Evolutionary conservation across 37 sponge, comb jelly and placozoan species (phyloP).

Genomic region (Agelas oroides): DNA sequence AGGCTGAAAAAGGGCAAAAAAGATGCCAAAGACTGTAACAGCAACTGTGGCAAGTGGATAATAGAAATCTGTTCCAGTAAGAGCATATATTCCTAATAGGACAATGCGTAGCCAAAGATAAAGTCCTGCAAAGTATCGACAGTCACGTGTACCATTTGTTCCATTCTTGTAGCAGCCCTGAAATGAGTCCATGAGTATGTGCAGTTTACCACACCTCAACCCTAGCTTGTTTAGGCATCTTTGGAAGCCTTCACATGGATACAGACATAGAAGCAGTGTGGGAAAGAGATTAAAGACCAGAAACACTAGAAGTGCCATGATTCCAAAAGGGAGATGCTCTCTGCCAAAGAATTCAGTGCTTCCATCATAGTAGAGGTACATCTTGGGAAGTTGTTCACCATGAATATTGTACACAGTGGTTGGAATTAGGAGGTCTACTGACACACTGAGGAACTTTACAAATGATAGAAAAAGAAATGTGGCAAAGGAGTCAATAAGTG

Average conservation of each 20-base stretch:
- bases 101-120: conserved; percentile 3
- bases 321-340: conserved; percentile 26
- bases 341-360: conserved; percentile 9
- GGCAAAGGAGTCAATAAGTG: conserved; percentile 42
- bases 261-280: background rate
- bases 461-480: conserved; percentile 48
- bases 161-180: conserved; percentile 39
- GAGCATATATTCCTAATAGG: background rate
- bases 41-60: background rate
- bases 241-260: conserved; percentile 15
- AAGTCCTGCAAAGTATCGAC: conserved; percentile 31
- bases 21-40: background rate
- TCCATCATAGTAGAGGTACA: conserved; percentile 21
- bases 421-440: conserved; percentile 21
- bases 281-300: conserved; percentile 29
- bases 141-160: conserved; percentile 29
- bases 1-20: background rate
- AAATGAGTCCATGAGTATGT: conserved; percentile 20
- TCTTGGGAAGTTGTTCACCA: background rate
- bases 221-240: background rate
- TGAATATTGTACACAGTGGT: background rate
- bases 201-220: background rate
- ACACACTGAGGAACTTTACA: conserved; percentile 31
- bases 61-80: background rate
- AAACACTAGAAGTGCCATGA: conserved; percentile 11